Evolutionary conservation across 2,113 vertebrate species (phyloP), one percentile per base, ranked within the genome.

Genomic region (Psophia crepitans): DNA sequence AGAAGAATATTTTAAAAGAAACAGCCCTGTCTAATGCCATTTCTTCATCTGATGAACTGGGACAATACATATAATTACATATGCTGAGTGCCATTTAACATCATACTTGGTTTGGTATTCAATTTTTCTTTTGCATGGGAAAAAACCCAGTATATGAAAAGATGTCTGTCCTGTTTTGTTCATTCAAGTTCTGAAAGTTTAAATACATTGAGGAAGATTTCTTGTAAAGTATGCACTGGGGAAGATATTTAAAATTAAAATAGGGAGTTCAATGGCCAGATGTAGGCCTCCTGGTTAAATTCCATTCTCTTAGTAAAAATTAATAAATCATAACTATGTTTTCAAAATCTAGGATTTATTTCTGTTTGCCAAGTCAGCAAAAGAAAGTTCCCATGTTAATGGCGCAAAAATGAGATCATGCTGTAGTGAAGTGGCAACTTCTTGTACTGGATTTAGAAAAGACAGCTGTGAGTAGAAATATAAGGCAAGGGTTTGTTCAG

Each of bases 311-410:
- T n/a, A 78, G 17, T 49, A 79, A 90, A 84, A 89, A 37, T 9
- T 16, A 82, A 44, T 57, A 77, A 49, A 53, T 61, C 16, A 37
- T 80, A 54, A 93, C 41, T 8, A 30, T 26, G 2, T 76, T 57
- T 93, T 83, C 6, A 91, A 65, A 87, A 76, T 28, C 27, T 37
- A 65, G 33, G 41, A 19, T 85, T 90, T 82, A 39, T 69, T 91
- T 87, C 12, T 81, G 26, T 63, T 92, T 90, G 51, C 54, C 10
- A 63, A 32, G 11, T 83, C 61, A 89, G 21, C 43, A 81, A 57
- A 87, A 91, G 17, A 66, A 82, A 41, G 17, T 74, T 64, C 44
- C 10, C 7, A 19, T 37, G 19, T 39, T 91, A 41, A 56, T 49
- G 57, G 23, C 53, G 53, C 19, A 58, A 18, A 79, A 73, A 87